Base-by-base conservation (phyloP, 2,113 vertebrate genomes). In the Erpornis zantholeuca region DNA sequence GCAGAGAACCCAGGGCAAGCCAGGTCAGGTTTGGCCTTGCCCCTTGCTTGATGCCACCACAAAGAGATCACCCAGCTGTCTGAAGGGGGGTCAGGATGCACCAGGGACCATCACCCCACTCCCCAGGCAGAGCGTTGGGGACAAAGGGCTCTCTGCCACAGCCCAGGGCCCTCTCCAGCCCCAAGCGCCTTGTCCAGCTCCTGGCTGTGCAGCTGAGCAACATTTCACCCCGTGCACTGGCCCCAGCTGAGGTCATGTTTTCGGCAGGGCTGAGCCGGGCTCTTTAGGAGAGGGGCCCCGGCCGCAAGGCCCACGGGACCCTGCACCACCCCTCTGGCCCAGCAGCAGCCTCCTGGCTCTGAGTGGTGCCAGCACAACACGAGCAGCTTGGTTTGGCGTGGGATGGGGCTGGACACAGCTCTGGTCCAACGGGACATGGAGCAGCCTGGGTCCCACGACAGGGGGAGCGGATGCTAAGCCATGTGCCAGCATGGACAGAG, bases 221-320 rank as follows among this genome's bases (percentile, higher is more conserved):
- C 75, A 3, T 59, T 80, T 95, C 57, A 87, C 96, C 94, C 96
- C 90, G 53, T 52, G 86, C 84, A 81, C 94, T 89, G 95, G 95
- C 96, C 95, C 90, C 96, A 91, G 86, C 86, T 92, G 95, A 97
- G 91, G 94, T 95, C 93, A 95, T 94, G 81, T 86, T 93, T 91
- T 91, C 77, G 2, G 84, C 94, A 91, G 89, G 52, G 47, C 91
- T 52, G 89, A 86, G 50, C 56, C 3, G 6, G 63, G 95, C 71
- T 69, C 63, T 76, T 49, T 88, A 85, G 5, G 53, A 95, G 83
- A 78, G 82, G 83, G 94, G 94, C 92, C 90, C 87, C 44, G 68
- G 76, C 85, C 14, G 11, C 61, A 86, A 28, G 31, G 38, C 94
- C 65, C 29, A 0, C 1, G 80, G 91, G 94, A 94, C 61, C 88